Evolutionary conservation across 2,797 vertebrate genomes (phyloP), one percentile per base, ranked within the genome.

Genomic region (Schizopygopsis malacanthus): DNA sequence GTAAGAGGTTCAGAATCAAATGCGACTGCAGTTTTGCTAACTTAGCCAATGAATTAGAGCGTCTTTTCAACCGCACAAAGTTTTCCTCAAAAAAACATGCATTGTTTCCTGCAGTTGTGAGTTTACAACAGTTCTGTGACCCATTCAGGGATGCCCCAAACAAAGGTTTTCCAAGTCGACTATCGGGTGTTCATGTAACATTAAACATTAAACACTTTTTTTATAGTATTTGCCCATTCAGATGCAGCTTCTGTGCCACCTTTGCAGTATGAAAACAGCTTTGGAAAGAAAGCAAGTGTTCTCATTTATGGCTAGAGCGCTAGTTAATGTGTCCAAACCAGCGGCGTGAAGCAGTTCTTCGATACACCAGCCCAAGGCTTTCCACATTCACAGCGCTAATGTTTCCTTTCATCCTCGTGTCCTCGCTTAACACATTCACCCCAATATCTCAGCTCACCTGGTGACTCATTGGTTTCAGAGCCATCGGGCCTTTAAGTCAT

Each of bases 321-420:
- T 45, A 41, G 37, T 16, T 47, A 56, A 39, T 54, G 37, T 71
- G 50, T 41, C 67, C 50, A 71, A 71, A 82, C 47, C 13, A 71
- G 80, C 33, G 11, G 50, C 8, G 3, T 50, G 65, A 81, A 82
- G 39, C 45, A 82, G n/a, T 69, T 77, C 78, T 63, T 86, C 67
- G 76, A 70, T 67, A 82, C 75, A 63, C 33, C 69, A 63, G 88
- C 88, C 85, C 1, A 18, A 59, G 87, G 81, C 56, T 84, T 41
- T 77, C 50, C 16, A 77, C 41, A 84, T 25, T 83, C 63, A 82
- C 87, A 86, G 59, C 85, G 79, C 37, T 85, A 37, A 88, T 83
- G 61, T 85, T 33, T 78, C 72, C 78, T 87, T 87, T 87, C 69
- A 87, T 88, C 84, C 86, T 87, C 41, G 83, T 85, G 84, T 82